Percentiles rank a stretch among this genome's conserved stretches.
Evolutionary conservation across 2,113 vertebrate genomes (phyloP).

Genomic region (Alectura lathami): DNA sequence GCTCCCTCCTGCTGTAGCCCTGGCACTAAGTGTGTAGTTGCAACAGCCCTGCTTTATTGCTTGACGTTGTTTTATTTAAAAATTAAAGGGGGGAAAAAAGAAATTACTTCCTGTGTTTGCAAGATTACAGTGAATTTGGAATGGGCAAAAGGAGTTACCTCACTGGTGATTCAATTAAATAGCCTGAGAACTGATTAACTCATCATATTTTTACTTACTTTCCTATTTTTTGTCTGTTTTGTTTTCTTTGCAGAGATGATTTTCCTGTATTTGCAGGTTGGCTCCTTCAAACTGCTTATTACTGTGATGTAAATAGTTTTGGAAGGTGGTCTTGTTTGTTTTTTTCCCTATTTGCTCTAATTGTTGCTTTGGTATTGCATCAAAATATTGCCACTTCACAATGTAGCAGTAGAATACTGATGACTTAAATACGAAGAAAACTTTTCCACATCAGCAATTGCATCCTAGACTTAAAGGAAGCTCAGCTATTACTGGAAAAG

Average conservation of each 20-base stretch:
- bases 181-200: background rate
- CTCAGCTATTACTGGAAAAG: background rate
- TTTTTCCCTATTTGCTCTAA: background rate
- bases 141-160: background rate
- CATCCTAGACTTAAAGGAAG: background rate
- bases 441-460: background rate
- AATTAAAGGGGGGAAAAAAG: background rate
- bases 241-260: background rate
- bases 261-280: background rate
- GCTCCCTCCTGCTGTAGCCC: background rate
- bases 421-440: background rate
- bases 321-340: background rate
- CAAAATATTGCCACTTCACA: background rate
- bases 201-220: background rate
- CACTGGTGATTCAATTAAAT: background rate
- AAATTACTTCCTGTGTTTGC: background rate
- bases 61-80: background rate
- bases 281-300: background rate
- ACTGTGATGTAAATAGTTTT: background rate
- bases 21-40: background rate
- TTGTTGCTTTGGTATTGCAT: background rate
- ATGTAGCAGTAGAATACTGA: background rate
- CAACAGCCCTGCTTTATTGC: background rate
- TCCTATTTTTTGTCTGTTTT: background rate
- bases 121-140: background rate